Evolutionary conservation across 2,888 invertebrate species (phyloP).

Genomic region (Phalera bucephala): DNA sequence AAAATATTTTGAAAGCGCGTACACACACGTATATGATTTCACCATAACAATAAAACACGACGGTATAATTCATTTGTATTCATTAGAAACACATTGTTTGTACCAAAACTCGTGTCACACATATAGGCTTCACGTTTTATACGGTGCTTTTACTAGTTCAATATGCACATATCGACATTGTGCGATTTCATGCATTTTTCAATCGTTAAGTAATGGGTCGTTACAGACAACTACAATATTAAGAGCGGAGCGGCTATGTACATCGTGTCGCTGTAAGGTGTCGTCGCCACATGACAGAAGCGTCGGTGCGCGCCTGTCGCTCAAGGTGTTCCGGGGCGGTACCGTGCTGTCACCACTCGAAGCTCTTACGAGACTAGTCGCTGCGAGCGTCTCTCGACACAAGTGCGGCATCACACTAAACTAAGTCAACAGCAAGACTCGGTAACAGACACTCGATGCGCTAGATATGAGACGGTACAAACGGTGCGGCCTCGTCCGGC

Average conservation of each 20-base stretch:
- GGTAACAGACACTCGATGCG: constrained; percentile 75
- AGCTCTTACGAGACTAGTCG: constrained; percentile 71
- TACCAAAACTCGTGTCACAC: constrained; percentile 46
- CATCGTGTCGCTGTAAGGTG: constrained; percentile 63
- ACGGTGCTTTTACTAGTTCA: constrained; percentile 63
- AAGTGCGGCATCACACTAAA: constrained; percentile 79
- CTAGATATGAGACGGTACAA: constrained; percentile 73
- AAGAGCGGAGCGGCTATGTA: constrained; percentile 71
- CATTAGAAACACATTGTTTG: constrained; percentile 31
- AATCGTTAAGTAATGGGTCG: constrained; percentile 52
- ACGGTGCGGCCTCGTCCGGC: constrained; percentile 44
- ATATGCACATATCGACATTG: constrained; percentile 67
- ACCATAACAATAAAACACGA: constrained; percentile 39
- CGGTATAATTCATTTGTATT: constrained; percentile 34
- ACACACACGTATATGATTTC: constrained; percentile 47
- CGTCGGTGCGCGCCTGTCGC: constrained; percentile 75
- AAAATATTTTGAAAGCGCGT: constrained; percentile 39
- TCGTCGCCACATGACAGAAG: constrained; percentile 66
- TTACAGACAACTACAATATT: constrained; percentile 66
- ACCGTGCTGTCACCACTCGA: constrained; percentile 71
- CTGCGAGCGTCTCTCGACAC: constrained; percentile 62
- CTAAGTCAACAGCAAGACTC: constrained; percentile 78
- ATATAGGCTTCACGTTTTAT: constrained; percentile 55
- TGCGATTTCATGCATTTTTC: constrained; percentile 73
- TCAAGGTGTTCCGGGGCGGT: constrained; percentile 73